Evolutionary conservation across 2,113 vertebrate genomes (phyloP).

Genomic region (Megaleporinus macrocephalus): DNA sequence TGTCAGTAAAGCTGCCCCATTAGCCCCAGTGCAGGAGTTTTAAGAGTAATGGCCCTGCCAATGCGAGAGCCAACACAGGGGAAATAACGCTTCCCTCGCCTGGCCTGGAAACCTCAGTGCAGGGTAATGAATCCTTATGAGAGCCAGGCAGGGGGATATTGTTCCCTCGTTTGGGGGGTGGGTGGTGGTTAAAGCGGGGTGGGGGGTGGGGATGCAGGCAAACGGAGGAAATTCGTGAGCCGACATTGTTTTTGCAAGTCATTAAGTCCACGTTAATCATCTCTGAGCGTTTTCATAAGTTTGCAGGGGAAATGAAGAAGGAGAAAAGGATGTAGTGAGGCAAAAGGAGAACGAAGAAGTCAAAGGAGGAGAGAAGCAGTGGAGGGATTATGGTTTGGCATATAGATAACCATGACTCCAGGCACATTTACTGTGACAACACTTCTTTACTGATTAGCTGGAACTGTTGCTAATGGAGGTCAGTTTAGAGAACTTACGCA

Average conservation of each 20-base stretch:
- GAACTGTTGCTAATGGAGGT: conserved; percentile 45
- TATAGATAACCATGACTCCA: conserved; percentile 24
- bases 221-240: conserved; percentile 47
- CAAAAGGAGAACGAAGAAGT: background rate
- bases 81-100: conserved; percentile 62
- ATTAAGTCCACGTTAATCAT: conserved; percentile 64
- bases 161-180: conserved; percentile 48
- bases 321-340: conserved; percentile 45
- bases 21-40: conserved; percentile 55
- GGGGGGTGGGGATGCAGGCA: background rate
- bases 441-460: conserved; percentile 55
- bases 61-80: conserved; percentile 59
- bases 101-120: conserved; percentile 56
- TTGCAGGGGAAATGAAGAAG: conserved; percentile 46
- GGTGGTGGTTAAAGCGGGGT: conserved; percentile 1
- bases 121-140: conserved; percentile 67
- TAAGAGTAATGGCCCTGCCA: conserved; percentile 66
- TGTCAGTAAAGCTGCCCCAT: conserved; percentile 59
- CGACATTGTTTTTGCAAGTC: conserved; percentile 58
- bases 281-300: conserved; percentile 55
- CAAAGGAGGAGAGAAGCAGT: conserved; percentile 1
- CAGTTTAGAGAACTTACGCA: background rate
- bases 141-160: conserved; percentile 54
- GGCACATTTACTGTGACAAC: conserved; percentile 45
- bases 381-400: background rate